Conservation (phyloP, 2,797 vertebrate genomes). For the Bradypus variegatus region DNA sequence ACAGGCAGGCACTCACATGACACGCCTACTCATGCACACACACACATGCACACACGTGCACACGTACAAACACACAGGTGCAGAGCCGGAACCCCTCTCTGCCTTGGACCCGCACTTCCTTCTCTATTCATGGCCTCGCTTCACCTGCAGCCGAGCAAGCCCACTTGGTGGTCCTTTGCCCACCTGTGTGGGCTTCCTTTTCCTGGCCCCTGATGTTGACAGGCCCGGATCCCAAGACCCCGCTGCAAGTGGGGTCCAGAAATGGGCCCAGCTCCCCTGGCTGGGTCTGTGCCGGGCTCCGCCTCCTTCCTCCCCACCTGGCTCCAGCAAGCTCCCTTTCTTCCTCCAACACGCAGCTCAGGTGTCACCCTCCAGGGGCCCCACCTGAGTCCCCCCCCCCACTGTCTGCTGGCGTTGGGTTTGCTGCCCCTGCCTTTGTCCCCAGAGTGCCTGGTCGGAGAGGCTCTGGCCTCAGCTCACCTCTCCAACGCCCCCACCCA, state of each 20-base stretch:
- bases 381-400: background rate
- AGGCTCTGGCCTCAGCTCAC: background rate
- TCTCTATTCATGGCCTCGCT: no score
- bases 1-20: no score
- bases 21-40: no score
- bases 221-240: background rate
- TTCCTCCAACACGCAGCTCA: background rate
- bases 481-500: background rate
- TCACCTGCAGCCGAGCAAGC: no score
- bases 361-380: background rate
- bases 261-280: background rate
- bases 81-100: no score
- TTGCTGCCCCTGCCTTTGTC: background rate
- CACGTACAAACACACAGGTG: no score
- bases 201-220: background rate
- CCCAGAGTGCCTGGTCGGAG: background rate
- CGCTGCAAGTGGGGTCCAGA: background rate
- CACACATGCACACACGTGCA: no score
- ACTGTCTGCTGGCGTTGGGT: background rate
- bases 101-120: no score
- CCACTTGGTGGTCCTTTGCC: no score
- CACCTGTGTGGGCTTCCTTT: no score
- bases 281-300: background rate
- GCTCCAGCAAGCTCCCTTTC: background rate
- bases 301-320: background rate